A percentile compares a stretch with the other conserved stretches of the same genome.
Conservation (phyloP, 2,888 invertebrate genomes). For the Dicranocentrus wangi region DNA sequence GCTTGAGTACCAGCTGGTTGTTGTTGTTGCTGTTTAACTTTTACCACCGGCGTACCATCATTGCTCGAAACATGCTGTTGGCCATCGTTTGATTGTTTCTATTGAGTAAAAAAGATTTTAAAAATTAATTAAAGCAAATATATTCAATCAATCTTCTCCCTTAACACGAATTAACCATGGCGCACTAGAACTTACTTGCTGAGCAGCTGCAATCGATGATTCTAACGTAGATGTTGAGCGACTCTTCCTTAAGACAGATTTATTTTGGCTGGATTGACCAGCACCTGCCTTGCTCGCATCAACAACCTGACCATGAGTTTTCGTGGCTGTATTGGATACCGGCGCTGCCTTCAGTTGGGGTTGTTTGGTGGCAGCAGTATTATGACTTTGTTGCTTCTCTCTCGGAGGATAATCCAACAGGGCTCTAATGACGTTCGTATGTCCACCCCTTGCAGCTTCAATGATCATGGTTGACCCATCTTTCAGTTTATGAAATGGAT, state of each 20-base stretch:
- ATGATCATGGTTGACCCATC: slow-evolving; percentile 99
- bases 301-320: slow-evolving; percentile 22
- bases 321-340: slow-evolving; percentile 36
- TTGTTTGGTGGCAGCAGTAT: slow-evolving; percentile 37
- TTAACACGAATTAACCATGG: no score
- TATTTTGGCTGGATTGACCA: slow-evolving; percentile 61
- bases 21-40: slow-evolving; percentile 58
- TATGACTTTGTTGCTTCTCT: slow-evolving; percentile 28
- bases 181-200: no score
- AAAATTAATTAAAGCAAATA: no score
- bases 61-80: slow-evolving; percentile 2
- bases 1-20: slow-evolving; percentile 53
- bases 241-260: slow-evolving; percentile 72
- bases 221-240: slow-evolving; percentile 72
- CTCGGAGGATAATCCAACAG: slow-evolving; percentile 84
- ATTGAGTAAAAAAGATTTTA: background rate
- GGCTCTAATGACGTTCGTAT: slow-evolving; percentile 94
- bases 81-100: slow-evolving; percentile 37
- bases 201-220: slow-evolving; percentile 61
- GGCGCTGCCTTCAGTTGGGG: slow-evolving; percentile 59
- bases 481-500: slow-evolving; percentile 97
- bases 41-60: slow-evolving; percentile 37
- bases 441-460: slow-evolving; percentile 98
- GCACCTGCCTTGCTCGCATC: slow-evolving; percentile 50
- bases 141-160: no score